These are phyloP conservation scores for Strigamia transsilvanica DNA, from an alignment of 2,888 invertebrate species.

Conservation along the genomic window DNA sequence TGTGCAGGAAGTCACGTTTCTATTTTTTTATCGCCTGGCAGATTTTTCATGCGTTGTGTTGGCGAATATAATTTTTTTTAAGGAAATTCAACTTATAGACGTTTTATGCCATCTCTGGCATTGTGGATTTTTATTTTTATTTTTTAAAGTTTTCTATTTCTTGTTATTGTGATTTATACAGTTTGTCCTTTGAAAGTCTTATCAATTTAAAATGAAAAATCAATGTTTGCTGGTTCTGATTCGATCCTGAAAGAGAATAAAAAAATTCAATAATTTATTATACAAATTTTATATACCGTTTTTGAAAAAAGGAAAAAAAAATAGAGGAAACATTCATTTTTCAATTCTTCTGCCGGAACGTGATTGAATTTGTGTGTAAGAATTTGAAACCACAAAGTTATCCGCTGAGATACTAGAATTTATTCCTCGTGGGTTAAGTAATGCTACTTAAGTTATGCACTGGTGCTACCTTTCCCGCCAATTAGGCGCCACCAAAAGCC, in stretches of 20 bases:
- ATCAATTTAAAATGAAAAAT: constrained; percentile 26
- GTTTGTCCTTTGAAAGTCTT: neutral
- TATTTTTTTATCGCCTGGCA: constrained; percentile 10
- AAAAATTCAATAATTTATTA: constrained; percentile 33
- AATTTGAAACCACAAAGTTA: constrained; percentile 38
- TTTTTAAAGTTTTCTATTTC: neutral
- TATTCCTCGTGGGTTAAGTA: constrained; percentile 41
- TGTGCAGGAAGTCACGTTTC: constrained; percentile 46
- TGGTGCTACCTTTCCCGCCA: constrained; percentile 45
- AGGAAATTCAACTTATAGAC: neutral
- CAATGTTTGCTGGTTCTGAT: neutral
- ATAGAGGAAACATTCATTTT: neutral
- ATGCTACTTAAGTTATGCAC: constrained; percentile 24
- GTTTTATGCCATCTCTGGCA: no score
- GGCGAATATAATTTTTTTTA: neutral
- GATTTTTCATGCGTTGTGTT: constrained; percentile 21
- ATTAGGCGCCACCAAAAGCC: constrained; percentile 41
- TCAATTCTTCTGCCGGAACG: neutral
- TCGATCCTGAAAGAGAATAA: neutral
- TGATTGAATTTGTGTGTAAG: constrained; percentile 33
- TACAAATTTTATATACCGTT: neutral
- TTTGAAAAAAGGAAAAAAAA: neutral
- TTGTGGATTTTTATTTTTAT: no score
- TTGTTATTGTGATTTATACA: neutral
- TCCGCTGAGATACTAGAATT: constrained; percentile 41